Base-by-base conservation (phyloP, 2,888 invertebrate genomes). In the Lasioglossum lativentre region DNA sequence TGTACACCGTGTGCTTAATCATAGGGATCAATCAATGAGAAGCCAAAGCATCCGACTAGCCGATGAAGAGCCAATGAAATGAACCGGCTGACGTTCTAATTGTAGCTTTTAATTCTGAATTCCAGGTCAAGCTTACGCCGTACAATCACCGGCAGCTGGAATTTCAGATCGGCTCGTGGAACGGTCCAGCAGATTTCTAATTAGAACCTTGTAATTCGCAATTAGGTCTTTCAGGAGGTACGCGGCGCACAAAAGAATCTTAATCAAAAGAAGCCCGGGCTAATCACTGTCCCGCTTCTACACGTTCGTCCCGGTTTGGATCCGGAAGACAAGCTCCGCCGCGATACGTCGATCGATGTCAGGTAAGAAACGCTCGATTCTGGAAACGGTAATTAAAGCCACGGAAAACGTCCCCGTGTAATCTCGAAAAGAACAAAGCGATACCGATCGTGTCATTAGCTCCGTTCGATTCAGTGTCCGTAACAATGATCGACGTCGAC, bases 401-500 rank as follows among this genome's bases (percentile, higher is more conserved):
- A 5, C 14, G 70, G 12, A 4, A 40, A 40, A 14, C 23, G 40
- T 14, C 5, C 4, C 70, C n/a, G 10, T n/a, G 40, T 40, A 70
- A 63, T 70, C 47, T 73, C 45, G 19, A 47, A 34, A 47, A 34
- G 38, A 40, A 52, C 73, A 30, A 34, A 30, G 73, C 34, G 30
- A 34, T 52, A 12, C 23, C 73, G 47, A 52, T 47, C 72, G 72
- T 72, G 27, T 47, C 73, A 73, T 77, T 70, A 47, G 38, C 52
- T 52, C 19, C 47, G 38, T n/a, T 14, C 52, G 72, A 74, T 78
- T 63, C 78, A 42, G 52, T 38, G 47, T 70, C n/a, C 23, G 38
- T 71, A 45, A 75, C 85, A 52, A 75, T 85, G 84, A 84, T 84
- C 71, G 84, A 85, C 75, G 84, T 10, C 70, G 85, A 78, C 75